Percentiles rank a stretch among this genome's conserved stretches.
phyloP scores from a whole-genome alignment of 2,113 vertebrate genomes.

The Urocolius indicus region DNA sequence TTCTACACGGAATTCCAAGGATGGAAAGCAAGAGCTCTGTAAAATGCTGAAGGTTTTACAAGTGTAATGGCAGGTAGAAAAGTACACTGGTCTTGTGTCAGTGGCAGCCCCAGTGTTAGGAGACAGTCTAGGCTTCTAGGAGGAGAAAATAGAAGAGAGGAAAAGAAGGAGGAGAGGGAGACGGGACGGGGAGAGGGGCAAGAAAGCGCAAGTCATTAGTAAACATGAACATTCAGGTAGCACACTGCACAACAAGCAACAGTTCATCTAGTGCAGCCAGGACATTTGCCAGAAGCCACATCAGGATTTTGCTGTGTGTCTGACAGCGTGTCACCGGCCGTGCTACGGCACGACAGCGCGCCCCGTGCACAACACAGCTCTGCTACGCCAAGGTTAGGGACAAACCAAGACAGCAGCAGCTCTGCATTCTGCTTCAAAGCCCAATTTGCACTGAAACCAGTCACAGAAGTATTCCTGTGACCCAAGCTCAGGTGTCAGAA shows the following conservation, averaged over 20 bases:
- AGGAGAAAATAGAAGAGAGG: constrained; percentile 78
- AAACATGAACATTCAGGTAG: constrained; percentile 72
- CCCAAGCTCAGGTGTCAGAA: accelerated
- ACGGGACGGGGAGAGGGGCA: constrained; percentile 68
- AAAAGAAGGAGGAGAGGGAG: constrained; percentile 37
- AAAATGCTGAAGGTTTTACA: constrained; percentile 77
- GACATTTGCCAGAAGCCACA: constrained; percentile 32
- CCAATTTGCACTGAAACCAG: not conserved
- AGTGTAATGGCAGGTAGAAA: constrained; percentile 80
- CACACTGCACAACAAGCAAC: constrained; percentile 62
- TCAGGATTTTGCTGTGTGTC: not conserved
- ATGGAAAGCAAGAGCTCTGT: constrained; percentile 80
- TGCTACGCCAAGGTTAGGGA: accelerated
- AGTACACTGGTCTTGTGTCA: constrained; percentile 73
- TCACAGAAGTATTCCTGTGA: not conserved
- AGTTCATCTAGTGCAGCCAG: not conserved
- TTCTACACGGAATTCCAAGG: constrained; percentile 74
- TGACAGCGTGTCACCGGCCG: accelerated
- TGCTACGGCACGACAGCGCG: not conserved
- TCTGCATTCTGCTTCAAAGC: not conserved
- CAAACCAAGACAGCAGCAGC: not conserved
- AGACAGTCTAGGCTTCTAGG: constrained; percentile 83
- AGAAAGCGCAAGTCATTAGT: constrained; percentile 83
- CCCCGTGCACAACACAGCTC: not conserved
- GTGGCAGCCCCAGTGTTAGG: constrained; percentile 79